Base-by-base conservation (phyloP, 2,113 vertebrate genomes). In the Artemisiospiza belli region DNA sequence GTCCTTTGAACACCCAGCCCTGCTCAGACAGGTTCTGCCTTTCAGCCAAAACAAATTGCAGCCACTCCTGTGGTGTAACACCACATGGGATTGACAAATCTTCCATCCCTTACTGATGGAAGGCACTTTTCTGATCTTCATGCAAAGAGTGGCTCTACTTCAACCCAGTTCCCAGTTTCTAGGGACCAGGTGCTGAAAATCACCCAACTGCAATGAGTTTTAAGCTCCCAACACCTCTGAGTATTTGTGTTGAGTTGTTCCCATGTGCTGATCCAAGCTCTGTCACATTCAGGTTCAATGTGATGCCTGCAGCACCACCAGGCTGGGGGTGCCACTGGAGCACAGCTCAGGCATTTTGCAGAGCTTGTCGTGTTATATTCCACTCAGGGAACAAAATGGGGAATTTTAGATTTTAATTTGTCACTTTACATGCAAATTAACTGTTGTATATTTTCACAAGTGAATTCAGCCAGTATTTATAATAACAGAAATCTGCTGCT, bases 401-500 rank as follows among this genome's bases (percentile, higher is more conserved):
- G 73, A 39, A 84, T 89, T 94, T 89, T 39, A 49, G 76, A 61
- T 64, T 95, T 96, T 88, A 94, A 88, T 95, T 91, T 83, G 61
- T 80, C 85, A 72, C 76, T 95, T 94, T 90, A 74, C 68, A 96
- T 93, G 52, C 78, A 96, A 95, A 95, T 90, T 94, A 86, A 89
- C 58, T 33, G 24, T 74, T 95, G 91, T 63, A 19, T 92, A 72
- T 90, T 93, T 87, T 78, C 88, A 87, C 85, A 78, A 93, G 58
- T 87, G 93, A 78, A 83, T 93, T 89, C 94, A 96, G 85, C 44
- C 64, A 41, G 88, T 64, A 55, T 82, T 95, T 90, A 72, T 83
- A 92, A 90, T 77, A 86, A 90, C 24, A 11, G 73, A 94, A 93
- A 93, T 90, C 88, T 78, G 86, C 83, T 93, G 88, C 69, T 88